Base-by-base conservation (phyloP, 2,797 vertebrate genomes). In the Enteromius unitaeniatus region DNA sequence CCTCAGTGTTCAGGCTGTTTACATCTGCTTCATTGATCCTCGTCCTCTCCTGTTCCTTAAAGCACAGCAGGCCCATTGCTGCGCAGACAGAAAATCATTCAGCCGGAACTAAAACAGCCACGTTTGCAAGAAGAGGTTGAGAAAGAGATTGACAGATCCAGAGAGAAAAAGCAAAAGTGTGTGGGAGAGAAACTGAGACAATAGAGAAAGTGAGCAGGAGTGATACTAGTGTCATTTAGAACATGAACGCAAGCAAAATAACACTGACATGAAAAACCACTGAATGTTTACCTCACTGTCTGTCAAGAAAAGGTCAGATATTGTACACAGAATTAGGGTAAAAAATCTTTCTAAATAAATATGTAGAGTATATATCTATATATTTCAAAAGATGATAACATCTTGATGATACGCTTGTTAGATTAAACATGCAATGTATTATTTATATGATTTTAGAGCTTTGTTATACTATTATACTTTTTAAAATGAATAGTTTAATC, bases 11-110 rank as follows among this genome's bases (percentile, higher is more conserved):
- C 31, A 21, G n/a, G 4, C 42, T 51, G 80, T 82, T 65, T 75
- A 77, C 42, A 10, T 82, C 84, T 68, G 67, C 89, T 86, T 58
- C 82, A 87, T 78, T 60, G 31, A 89, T 81, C 68, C 78, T 73
- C 70, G 78, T 85, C 86, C 88, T 65, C 78, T 79, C 53, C 72
- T 58, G 62, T 83, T 77, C 77, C 64, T 92, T 88, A 89, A 85
- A 90, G 86, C 70, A 75, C 85, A 90, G 86, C 82, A 5, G 0
- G 80, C 68, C 85, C 49, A 82, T 88, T 82, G 86, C 88, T 90
- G 80, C 89, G 88, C 90, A 91, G 93, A 92, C 93, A 91, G 89
- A 37, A 91, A 91, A 90, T 91, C 82, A 26, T 88, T 90, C 77
- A 40, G 51, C 73, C 67, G 87, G 87, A 91, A 90, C 90, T 89